Percentiles rank a stretch among this genome's conserved stretches.
phyloP scores from a whole-genome alignment of 1,140 invertebrate genomes.

The Patella vulgata region DNA sequence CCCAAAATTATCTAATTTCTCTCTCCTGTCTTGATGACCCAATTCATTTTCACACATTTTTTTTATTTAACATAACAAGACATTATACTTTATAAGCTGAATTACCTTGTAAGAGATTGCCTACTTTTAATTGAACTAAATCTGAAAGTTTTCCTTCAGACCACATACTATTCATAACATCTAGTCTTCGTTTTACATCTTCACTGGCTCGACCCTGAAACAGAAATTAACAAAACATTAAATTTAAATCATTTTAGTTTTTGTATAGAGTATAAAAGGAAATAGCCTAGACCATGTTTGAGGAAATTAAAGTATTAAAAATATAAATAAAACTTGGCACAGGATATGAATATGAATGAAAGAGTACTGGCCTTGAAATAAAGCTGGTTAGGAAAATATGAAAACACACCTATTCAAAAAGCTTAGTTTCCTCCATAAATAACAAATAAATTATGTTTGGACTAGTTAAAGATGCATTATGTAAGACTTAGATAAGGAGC shows the following conservation, averaged over 20 bases:
- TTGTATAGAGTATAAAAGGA: background rate
- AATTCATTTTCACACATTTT: too few relatives aligned
- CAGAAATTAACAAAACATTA: background rate
- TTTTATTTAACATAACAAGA: background rate
- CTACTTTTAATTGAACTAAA: conserved; percentile 26
- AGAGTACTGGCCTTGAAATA: conserved; percentile 1
- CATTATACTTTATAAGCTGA: background rate
- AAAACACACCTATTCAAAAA: too few relatives aligned
- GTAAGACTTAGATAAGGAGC: too few relatives aligned
- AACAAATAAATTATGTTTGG: too few relatives aligned
- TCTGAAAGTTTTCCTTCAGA: conserved; percentile 25
- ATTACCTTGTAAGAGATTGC: conserved; percentile 29
- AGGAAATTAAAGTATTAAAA: background rate
- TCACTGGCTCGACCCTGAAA: conserved; percentile 29
- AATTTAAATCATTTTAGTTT: background rate
- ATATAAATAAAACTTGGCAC: background rate
- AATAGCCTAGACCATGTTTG: background rate
- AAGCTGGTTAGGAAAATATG: too few relatives aligned
- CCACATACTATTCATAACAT: conserved; percentile 31
- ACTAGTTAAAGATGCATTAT: too few relatives aligned
- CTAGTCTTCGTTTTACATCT: conserved; percentile 35
- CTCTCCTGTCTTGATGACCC: background rate
- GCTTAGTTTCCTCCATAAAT: too few relatives aligned
- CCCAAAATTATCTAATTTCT: background rate
- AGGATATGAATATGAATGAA: background rate